These are phyloP conservation scores for Pseudoatta argentina DNA, from an alignment of 1,140 invertebrate genomes.

Conservation along the genomic window DNA sequence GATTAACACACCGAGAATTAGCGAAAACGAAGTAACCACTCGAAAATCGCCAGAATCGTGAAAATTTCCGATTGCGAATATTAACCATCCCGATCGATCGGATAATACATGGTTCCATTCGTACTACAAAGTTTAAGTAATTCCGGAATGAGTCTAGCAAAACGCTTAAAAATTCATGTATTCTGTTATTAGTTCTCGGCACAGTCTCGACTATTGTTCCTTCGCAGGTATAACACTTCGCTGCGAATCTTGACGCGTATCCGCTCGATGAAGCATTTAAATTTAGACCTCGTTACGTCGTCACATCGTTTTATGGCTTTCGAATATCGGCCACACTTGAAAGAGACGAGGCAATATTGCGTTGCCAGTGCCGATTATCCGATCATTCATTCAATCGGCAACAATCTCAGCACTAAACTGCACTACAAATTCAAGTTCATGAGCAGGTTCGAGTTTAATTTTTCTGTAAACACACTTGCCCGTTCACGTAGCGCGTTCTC, in stretches of 20 bases:
- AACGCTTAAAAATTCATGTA: neutral
- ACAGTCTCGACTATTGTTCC: neutral
- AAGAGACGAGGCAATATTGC: neutral
- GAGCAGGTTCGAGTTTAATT: constrained; percentile 73
- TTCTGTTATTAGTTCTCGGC: neutral
- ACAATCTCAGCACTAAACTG: neutral
- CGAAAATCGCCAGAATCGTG: neutral
- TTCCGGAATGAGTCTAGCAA: too few relatives aligned
- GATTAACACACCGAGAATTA: neutral
- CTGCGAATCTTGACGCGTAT: constrained; percentile 17
- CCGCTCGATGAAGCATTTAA: constrained; percentile 30
- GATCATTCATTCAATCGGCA: neutral
- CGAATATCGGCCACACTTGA: neutral
- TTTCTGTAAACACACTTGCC: constrained; percentile 77
- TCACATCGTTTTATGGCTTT: neutral
- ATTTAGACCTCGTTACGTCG: constrained; percentile 40
- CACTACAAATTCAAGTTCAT: constrained; percentile 13
- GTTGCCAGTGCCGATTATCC: too few relatives aligned
- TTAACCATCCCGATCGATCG: neutral
- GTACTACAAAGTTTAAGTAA: neutral
- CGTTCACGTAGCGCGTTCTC: constrained; percentile 71
- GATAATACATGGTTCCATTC: neutral
- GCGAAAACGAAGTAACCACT: neutral
- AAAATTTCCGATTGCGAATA: neutral
- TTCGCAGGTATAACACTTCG: neutral